These are phyloP conservation scores for Masticophis lateralis DNA, from an alignment of 2,797 vertebrate species.

Conservation along the genomic window DNA sequence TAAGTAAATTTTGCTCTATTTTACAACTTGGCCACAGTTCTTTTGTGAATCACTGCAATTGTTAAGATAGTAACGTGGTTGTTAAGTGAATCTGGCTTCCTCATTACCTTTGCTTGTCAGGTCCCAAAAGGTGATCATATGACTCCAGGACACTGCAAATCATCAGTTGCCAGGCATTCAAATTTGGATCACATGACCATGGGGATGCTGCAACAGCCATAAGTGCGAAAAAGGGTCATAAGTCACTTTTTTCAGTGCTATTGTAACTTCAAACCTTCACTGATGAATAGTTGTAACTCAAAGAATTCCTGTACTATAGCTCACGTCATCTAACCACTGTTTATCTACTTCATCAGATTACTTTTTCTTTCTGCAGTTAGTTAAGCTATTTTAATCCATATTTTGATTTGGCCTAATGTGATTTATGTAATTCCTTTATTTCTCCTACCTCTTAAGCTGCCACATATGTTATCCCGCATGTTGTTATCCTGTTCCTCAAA, in stretches of 20 bases:
- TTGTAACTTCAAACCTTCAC: not conserved
- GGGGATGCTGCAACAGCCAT: not conserved
- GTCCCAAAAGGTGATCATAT: not conserved
- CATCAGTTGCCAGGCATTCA: not conserved
- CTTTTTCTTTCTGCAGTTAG: not conserved
- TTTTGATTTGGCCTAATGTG: conserved; percentile 26
- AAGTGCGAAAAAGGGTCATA: not conserved
- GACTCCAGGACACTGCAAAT: not conserved
- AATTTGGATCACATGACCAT: not conserved
- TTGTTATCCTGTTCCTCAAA: conserved; percentile 27
- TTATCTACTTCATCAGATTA: not conserved
- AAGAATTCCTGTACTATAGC: not conserved
- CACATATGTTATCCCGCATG: not conserved
- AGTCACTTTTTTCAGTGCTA: not conserved
- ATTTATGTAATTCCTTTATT: conserved; percentile 22
- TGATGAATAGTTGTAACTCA: not conserved
- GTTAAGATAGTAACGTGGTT: not conserved
- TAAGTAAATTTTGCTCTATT: not conserved
- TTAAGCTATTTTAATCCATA: not conserved
- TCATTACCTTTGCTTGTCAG: not conserved
- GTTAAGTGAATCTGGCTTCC: not conserved
- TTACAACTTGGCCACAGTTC: not conserved
- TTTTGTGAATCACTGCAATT: not conserved
- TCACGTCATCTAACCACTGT: not conserved
- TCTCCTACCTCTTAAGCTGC: not conserved